A percentile compares a stretch with the other conserved stretches of the same genome.
Evolutionary conservation across 2,113 vertebrate genomes (phyloP).

Genomic region (Eleginops maclovinus): DNA sequence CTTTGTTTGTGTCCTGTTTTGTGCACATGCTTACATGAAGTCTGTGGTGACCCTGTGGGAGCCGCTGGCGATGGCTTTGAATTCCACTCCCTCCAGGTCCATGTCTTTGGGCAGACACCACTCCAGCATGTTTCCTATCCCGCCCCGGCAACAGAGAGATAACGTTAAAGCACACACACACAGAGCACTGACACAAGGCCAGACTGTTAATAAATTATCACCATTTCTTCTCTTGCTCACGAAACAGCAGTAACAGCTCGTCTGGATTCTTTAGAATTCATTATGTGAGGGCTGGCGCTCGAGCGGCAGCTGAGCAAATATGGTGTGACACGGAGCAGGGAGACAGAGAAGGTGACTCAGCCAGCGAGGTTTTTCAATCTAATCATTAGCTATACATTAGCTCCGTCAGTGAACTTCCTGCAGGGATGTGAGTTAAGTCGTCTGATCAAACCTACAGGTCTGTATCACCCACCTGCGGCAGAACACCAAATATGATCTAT

Average conservation of each 20-base stretch:
- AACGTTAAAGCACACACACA: slow-evolving; percentile 7
- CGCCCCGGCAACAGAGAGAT: slow-evolving; percentile 34
- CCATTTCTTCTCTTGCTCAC: not conserved
- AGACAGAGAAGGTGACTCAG: slow-evolving; percentile 57
- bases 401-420: slow-evolving; percentile 2
- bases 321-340: slow-evolving; percentile 22
- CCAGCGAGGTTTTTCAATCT: slow-evolving; percentile 9
- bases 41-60: slow-evolving; percentile 95
- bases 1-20: not conserved
- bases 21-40: slow-evolving; percentile 90
- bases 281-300: slow-evolving; percentile 20
- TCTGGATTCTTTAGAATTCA: slow-evolving; percentile 35
- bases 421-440: not conserved
- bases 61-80: slow-evolving; percentile 97
- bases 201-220: not conserved
- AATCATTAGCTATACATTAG: not conserved
- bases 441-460: not conserved
- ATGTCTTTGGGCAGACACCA: slow-evolving; percentile 97
- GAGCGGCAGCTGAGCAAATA: slow-evolving; percentile 66
- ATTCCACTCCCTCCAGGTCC: slow-evolving; percentile 94
- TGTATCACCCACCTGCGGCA: slow-evolving; percentile 15
- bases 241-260: not conserved
- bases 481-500: slow-evolving; percentile 12
- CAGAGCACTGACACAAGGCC: not conserved
- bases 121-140: slow-evolving; percentile 94